Percentiles rank a stretch among this genome's conserved stretches.
Conservation (phyloP, 2,113 vertebrate genomes). For the Emberiza fucata region DNA sequence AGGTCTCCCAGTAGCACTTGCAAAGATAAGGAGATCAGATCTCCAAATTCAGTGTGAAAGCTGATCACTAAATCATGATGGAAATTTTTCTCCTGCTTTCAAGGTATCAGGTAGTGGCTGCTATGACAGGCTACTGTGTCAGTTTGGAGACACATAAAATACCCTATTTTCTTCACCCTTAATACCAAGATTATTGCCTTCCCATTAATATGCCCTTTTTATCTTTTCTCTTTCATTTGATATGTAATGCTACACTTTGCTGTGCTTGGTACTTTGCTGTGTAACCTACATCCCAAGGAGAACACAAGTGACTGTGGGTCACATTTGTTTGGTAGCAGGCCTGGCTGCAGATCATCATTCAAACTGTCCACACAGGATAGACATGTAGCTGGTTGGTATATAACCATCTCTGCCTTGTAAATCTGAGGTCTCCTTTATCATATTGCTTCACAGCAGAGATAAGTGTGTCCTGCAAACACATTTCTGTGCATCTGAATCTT, state of each 20-base stretch:
- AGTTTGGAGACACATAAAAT: not conserved
- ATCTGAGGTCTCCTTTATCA: not conserved
- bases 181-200: not conserved
- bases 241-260: not conserved
- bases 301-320: not conserved
- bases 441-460: not conserved
- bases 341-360: not conserved
- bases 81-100: slow-evolving; percentile 23
- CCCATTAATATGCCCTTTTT: not conserved
- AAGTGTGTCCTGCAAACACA: not conserved
- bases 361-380: not conserved
- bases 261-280: not conserved
- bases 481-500: slow-evolving; percentile 14
- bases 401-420: not conserved
- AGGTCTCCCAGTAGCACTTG: slow-evolving; percentile 15
- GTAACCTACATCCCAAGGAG: not conserved
- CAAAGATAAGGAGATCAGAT: slow-evolving; percentile 56
- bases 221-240: not conserved
- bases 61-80: slow-evolving; percentile 15
- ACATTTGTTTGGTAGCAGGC: not conserved
- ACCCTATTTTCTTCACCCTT: not conserved
- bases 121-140: not conserved
- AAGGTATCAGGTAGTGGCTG: not conserved
- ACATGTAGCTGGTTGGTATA: not conserved
- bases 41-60: slow-evolving; percentile 26